A percentile compares a stretch with the other conserved stretches of the same genome.
These are phyloP conservation scores for Liparis tanakae DNA, from an alignment of 2,797 vertebrate species.

Conservation along the genomic window DNA sequence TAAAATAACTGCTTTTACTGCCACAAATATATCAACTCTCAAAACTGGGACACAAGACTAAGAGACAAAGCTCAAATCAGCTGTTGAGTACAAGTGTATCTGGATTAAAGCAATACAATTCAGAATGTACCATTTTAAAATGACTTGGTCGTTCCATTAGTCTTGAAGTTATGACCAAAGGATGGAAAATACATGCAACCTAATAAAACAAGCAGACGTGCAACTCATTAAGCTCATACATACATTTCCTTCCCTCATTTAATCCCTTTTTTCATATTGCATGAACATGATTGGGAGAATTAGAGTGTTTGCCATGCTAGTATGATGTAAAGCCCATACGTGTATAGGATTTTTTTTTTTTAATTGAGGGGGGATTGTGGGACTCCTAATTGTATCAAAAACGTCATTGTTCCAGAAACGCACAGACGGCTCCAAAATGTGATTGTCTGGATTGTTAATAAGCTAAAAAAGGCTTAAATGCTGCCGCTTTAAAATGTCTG, in stretches of 20 bases:
- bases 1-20: constrained; percentile 20
- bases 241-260: constrained; percentile 27
- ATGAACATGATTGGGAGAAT: constrained; percentile 17
- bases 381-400: background rate
- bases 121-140: background rate
- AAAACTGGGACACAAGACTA: constrained; percentile 2
- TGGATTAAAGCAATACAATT: background rate
- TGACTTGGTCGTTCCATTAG: background rate
- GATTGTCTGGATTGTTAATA: background rate
- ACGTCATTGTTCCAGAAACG: background rate
- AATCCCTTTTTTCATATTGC: constrained; percentile 14
- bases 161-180: constrained; percentile 13
- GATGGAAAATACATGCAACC: constrained; percentile 16
- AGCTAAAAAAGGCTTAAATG: background rate
- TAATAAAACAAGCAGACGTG: constrained; percentile 12
- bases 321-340: background rate
- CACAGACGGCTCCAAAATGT: background rate
- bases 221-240: constrained; percentile 2
- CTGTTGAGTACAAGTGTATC: background rate
- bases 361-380: background rate
- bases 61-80: background rate
- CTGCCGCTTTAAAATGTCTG: background rate
- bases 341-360: background rate
- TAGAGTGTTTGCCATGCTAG: background rate
- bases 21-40: constrained; percentile 1